Evolutionary conservation across 2,888 invertebrate species (phyloP).

Genomic region (Cheilosia scutellata): DNA sequence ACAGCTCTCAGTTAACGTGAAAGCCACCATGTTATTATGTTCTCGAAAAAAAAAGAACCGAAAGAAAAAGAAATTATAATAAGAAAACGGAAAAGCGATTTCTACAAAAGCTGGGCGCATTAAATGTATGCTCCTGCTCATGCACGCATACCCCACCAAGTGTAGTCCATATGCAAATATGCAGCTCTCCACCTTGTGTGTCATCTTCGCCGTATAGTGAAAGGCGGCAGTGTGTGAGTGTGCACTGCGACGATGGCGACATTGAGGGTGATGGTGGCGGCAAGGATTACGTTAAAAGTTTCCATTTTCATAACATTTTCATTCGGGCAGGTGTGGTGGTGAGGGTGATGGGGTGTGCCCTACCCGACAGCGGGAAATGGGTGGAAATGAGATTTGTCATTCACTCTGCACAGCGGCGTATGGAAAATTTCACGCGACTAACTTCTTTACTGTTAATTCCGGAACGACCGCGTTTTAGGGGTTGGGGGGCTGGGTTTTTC

Average conservation of each 20-base stretch:
- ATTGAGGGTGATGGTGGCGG: background rate
- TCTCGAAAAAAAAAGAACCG: constrained; percentile 26
- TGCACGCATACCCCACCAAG: constrained; percentile 12
- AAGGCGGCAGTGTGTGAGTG: background rate
- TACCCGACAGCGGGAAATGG: constrained; percentile 39
- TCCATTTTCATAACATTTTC: constrained; percentile 61
- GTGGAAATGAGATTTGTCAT: constrained; percentile 71
- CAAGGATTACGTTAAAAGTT: constrained; percentile 35
- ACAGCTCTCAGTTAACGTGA: constrained; percentile 22
- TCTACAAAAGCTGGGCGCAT: constrained; percentile 21
- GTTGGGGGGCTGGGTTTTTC: background rate
- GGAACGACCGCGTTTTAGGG: background rate
- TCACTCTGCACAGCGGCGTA: constrained; percentile 38
- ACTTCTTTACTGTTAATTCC: constrained; percentile 32
- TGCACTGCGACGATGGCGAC: background rate
- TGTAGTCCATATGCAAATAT: constrained; percentile 22
- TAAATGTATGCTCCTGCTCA: constrained; percentile 36
- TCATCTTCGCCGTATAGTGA: constrained; percentile 33
- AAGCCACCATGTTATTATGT: constrained; percentile 54
- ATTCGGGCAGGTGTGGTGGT: background rate
- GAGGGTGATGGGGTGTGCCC: background rate
- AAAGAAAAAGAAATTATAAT: background rate
- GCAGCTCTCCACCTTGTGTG: constrained; percentile 38
- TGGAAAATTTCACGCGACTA: constrained; percentile 57
- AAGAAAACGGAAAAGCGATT: constrained; percentile 26